Evolutionary conservation across 2,888 invertebrate genomes (phyloP).

Genomic region (Stenolophus ochropezus): DNA sequence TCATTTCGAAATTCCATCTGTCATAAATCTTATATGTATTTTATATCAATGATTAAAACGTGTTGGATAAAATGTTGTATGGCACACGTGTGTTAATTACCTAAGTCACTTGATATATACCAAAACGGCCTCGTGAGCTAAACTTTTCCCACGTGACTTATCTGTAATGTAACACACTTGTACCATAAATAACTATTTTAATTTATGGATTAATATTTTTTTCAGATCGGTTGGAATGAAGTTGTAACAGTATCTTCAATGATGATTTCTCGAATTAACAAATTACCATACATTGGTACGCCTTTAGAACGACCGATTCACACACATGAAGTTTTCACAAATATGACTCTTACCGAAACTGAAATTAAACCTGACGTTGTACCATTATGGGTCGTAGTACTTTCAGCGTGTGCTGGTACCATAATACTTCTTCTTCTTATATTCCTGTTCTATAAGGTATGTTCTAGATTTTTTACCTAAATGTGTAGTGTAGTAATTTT

Average conservation of each 20-base stretch:
- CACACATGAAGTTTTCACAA: slow-evolving; percentile 83
- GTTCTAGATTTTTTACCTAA: slow-evolving; percentile 62
- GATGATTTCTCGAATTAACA: slow-evolving; percentile 82
- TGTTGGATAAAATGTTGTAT: too few species aligned
- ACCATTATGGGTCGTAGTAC: slow-evolving; percentile 90
- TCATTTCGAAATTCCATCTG: too few species aligned
- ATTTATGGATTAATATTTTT: slow-evolving; percentile 56
- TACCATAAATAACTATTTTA: not conserved
- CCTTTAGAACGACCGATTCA: slow-evolving; percentile 77
- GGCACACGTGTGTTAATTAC: too few species aligned
- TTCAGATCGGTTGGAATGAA: slow-evolving; percentile 73
- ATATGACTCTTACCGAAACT: slow-evolving; percentile 80
- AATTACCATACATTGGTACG: slow-evolving; percentile 82
- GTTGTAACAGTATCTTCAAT: slow-evolving; percentile 85
- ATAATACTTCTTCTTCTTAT: slow-evolving; percentile 86
- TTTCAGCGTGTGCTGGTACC: slow-evolving; percentile 89
- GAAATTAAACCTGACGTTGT: slow-evolving; percentile 81
- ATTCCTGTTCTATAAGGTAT: slow-evolving; percentile 88
- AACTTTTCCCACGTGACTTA: too few species aligned
- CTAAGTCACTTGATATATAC: too few species aligned
- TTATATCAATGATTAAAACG: too few species aligned
- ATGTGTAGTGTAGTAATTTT: too few species aligned
- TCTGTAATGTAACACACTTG: too few species aligned
- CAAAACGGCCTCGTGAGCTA: too few species aligned
- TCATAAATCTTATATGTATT: too few species aligned